Base-by-base conservation (phyloP, 2,797 vertebrate genomes). In the Eulemur mongoz region DNA sequence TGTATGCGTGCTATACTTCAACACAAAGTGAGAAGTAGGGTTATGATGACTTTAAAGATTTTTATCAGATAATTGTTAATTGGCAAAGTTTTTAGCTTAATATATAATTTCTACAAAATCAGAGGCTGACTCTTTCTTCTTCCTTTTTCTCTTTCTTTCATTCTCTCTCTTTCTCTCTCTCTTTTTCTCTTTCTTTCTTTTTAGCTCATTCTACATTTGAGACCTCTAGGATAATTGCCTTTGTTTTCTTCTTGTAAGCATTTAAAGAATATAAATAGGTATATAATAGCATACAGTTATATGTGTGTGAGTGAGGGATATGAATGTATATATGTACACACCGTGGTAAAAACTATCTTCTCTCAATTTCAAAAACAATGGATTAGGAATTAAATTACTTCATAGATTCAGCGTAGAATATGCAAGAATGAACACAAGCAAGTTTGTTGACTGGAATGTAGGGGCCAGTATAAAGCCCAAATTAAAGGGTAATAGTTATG, bases 221-320 rank as follows among this genome's bases (percentile, higher is more conserved):
- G 40, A 84, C 15, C 0, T 79, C 12, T 30, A 57, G 9, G 20
- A 80, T 30, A 67, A 65, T n/a, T 7, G 18, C 23, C 11, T 61
- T 83, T 45, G 8, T 80, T 45, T 50, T 94, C 22, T 25, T 45
- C 86, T 70, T 27, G 12, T n/a, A n/a, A 52, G 10, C 13, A 63
- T 67, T 84, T 73, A 43, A 22, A 52, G n/a, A 61, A 32, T 48
- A 69, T 20, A 59, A 57, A 80, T 59, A 79, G 10, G 2, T 18
- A 7, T 2, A 38, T 7, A 57, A 1, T 1, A 35, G 13, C n/a
- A 9, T 20, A 32, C 17, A 7, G 12, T 40, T n/a, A 45, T 5
- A 1, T 40, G 17, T 35, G 32, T 63, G 48, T 43, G 22, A 45
- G 23, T 9, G 13, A 73, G 27, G 40, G 12, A 0, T 22, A 17